A percentile compares a stretch with the other conserved stretches of the same genome.
Evolutionary conservation across 2,797 vertebrate genomes (phyloP).

Genomic region (Chaetophractus vellerosus): DNA sequence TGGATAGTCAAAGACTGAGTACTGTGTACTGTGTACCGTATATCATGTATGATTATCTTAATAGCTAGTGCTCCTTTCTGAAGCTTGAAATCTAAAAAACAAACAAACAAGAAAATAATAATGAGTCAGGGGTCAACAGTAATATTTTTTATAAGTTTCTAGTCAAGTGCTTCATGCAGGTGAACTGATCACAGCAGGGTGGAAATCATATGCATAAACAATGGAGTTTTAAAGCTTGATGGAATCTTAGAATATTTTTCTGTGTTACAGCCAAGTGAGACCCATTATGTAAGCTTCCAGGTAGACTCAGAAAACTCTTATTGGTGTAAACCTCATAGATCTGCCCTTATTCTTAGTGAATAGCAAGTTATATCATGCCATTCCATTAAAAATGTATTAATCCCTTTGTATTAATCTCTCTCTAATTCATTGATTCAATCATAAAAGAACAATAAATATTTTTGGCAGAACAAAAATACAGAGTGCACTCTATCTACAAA

Average conservation of each 20-base stretch:
- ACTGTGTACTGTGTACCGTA: rapidly evolving
- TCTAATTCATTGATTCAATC: conserved; percentile 88
- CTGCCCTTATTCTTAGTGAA: conserved; percentile 84
- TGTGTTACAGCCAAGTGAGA: conserved; percentile 75
- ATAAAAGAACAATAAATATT: conserved; percentile 84
- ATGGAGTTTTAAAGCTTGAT: conserved; percentile 73
- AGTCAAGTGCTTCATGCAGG: conserved; percentile 73
- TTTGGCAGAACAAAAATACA: conserved; percentile 81
- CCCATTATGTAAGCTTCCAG: conserved; percentile 82
- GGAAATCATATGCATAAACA: conserved; percentile 72
- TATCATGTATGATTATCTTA: not conserved
- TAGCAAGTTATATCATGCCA: conserved; percentile 82
- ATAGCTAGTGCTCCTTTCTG: conserved; percentile 68
- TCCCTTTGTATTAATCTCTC: conserved; percentile 83
- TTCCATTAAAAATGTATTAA: conserved; percentile 88
- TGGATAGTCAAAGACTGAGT: not conserved
- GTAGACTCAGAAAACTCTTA: conserved; percentile 86
- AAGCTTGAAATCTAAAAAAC: conserved; percentile 65
- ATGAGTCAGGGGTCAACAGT: conserved; percentile 75
- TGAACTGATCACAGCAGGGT: conserved; percentile 67
- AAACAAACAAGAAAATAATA: conserved; percentile 12
- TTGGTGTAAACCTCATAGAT: conserved; percentile 80
- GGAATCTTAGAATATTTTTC: conserved; percentile 71
- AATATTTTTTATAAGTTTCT: conserved; percentile 81
- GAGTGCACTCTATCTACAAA: conserved; percentile 74